A percentile compares a stretch with the other conserved stretches of the same genome.
phyloP scores from a whole-genome alignment of 2,113 vertebrate species.

The Actinemys pallida region DNA sequence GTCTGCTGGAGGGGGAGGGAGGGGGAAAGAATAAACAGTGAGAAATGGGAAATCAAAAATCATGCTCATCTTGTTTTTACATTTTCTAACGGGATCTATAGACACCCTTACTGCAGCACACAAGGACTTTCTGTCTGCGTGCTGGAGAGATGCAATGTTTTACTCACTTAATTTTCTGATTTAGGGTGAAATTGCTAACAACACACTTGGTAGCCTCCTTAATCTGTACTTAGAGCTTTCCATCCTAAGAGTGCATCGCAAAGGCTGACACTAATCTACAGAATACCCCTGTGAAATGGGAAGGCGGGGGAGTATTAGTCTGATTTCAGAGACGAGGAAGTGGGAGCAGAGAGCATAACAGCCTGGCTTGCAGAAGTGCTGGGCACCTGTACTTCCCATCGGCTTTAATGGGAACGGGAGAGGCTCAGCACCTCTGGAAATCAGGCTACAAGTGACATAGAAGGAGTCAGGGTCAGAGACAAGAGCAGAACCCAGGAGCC shows the following conservation, averaged over 20 bases:
- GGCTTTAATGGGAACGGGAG: background rate
- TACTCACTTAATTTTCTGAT: conserved; percentile 23
- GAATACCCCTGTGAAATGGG: background rate
- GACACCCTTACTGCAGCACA: background rate
- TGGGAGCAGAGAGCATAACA: background rate
- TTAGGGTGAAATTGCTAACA: conserved; percentile 6
- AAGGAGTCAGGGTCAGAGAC: background rate
- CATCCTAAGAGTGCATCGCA: background rate
- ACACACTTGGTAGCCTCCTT: background rate
- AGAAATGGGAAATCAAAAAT: conserved; percentile 4
- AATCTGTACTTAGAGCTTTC: background rate
- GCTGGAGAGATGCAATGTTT: background rate
- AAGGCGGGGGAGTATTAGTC: background rate
- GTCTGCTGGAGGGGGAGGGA: conserved; percentile 80
- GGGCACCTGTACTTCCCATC: background rate
- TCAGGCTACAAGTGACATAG: background rate
- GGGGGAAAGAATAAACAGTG: conserved; percentile 24
- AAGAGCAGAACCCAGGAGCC: background rate
- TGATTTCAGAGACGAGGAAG: background rate
- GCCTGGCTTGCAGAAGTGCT: background rate
- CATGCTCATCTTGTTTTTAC: background rate
- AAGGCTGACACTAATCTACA: background rate
- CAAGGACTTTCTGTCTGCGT: background rate
- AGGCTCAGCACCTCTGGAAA: background rate
- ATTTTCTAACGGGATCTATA: background rate